Base-by-base conservation (phyloP, 2,797 vertebrate genomes). In the Tokudaia muenninki region DNA sequence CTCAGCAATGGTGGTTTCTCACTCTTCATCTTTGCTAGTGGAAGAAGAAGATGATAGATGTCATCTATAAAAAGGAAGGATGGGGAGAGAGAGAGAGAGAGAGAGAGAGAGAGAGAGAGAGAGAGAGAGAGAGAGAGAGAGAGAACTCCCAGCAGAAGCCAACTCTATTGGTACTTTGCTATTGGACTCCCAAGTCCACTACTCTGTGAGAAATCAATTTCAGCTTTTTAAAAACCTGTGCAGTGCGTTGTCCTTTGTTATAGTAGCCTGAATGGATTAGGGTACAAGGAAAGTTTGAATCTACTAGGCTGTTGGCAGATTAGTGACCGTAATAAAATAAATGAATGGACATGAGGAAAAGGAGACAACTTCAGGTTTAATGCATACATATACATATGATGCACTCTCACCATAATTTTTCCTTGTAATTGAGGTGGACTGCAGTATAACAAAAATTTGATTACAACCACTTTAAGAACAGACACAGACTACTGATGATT, bases 391-490 rank as follows among this genome's bases (percentile, higher is more conserved):
- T 34, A 34, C 50, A 1, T 17, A 57, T 57, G 87, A 79, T 6
- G 3, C 44, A 63, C 41, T 92, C 61, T 96, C 50, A 89, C 72
- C 74, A 31, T 87, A 74, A 59, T 90, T 80, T 83, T 92, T 84
- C 67, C 65, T 29, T 92, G 50, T 79, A 67, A 63, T 50, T 80
- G 89, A 91, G 50, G 44, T 91, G 57, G 37, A 83, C 63, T 83
- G 19, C 63, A 65, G 44, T 83, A n/a, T 87, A 47, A 77, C 79
- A 70, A 91, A 87, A 91, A 84, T 94, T 92, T 37, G 59, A 91
- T 92, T 87, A 59, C 22, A 93, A 80, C 37, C 37, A 90, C 83
- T 86, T 91, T 65, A 92, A 92, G 79, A 90, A 72, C 86, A 88
- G 87, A 80, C 0, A 1, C 12, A 82, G 63, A 24, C 55, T 59